Base-by-base conservation (phyloP, 1,140 invertebrate genomes). In the Danaus melanippus region DNA sequence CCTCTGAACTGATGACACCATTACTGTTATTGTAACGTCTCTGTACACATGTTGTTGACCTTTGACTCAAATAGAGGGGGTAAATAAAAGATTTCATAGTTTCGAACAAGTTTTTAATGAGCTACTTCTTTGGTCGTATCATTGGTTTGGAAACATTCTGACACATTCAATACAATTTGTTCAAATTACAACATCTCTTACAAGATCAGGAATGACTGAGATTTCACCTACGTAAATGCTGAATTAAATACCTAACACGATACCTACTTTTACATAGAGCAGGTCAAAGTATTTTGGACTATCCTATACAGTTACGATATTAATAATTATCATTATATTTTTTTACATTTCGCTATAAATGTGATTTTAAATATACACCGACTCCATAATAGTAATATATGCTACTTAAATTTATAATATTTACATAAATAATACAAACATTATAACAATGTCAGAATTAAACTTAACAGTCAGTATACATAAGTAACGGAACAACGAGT, bases 111-210 rank as follows among this genome's bases (percentile, higher is more conserved):
- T 66, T 52, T 86, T 83, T 86, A 86, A 79, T 86, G 67, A 76
- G 71, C 81, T 86, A 86, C 79, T 76, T 86, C 83, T 86, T 86
- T 86, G 83, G 83, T 86, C 79, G 73, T 76, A 84, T 86, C 83
- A 86, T 86, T 86, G 83, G 83, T 84, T 83, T 76, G 58, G 73
- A 74, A 62, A 67, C 71, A 80, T 71, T 67, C 70, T 60, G 67
- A 75, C 74, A 80, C 70, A 71, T 72, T 67, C 52, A 56, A 62
- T 58, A 53, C 57, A 53, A 51, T 67, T 57, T 51, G 53, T 61
- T 50, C 63, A 64, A 59, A 66, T 56, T 57, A 55, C 63, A 59
- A 69, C 62, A 62, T 68, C 58, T 68, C 61, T 69, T 69, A 66
- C 64, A 69, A 65, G 62, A 54, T 62, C 67, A 74, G 74, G 75